Base-by-base conservation (phyloP, 2,888 invertebrate genomes). In the Mechanitis mazaeus region DNA sequence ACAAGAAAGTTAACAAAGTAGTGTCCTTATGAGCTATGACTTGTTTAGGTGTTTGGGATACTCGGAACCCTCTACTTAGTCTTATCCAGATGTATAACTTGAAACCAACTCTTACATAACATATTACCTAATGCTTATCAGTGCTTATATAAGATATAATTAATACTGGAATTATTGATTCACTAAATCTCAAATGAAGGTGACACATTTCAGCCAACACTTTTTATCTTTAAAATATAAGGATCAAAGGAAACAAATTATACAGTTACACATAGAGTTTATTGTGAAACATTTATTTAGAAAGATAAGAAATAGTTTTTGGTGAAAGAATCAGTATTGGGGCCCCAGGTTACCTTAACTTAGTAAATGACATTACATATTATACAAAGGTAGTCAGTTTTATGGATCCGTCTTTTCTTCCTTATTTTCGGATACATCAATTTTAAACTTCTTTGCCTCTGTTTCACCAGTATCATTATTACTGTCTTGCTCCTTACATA, bases 371-470 rank as follows among this genome's bases (percentile, higher is more conserved):
- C 67, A 65, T 68, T 63, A 55, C 64, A 54, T 56, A 45, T 60
- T 57, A 64, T 56, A 65, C 45, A 64, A 56, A 65, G 57, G 61
- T 57, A 63, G 55, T 64, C 45, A 59, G 56, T 53, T 20, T 20
- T 38, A 57, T 35, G 53, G 45, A 59, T 58, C 55, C 59, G 53
- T 57, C 58, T 57, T 63, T 56, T 56, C 76, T 74, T 80, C 78
- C 66, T 77, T 79, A 68, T 79, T 79, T 64, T 75, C 71, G 54
- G 76, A 69, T 58, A 75, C 68, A 70, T 77, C 77, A 69, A 80
- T 75, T 71, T 89, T 89, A 67, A 87, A 83, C 70, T 87, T 87
- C 74, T 90, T 90, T 2, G 89, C 84, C 75, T 87, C 82, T 47
- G 81, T 81, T 70, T 74, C 89, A 61, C 84, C 89, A 3, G 75